Evolutionary conservation across 1,140 invertebrate genomes (phyloP), one percentile per base, ranked within the genome.

Genomic region (Diabrotica virgifera): DNA sequence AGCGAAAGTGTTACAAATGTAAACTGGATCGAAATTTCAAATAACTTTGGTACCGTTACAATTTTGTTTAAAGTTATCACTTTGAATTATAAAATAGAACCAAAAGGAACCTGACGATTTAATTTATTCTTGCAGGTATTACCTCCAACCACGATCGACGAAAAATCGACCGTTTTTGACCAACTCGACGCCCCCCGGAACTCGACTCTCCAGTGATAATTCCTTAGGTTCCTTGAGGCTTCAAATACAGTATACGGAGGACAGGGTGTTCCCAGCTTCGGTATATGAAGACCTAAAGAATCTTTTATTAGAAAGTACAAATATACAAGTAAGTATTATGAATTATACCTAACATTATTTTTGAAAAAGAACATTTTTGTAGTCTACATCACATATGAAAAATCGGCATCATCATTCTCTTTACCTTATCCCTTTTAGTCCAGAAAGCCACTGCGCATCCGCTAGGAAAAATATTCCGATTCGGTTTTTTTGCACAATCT

Each of bases 191-290:
- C 86, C 88, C 12, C 85, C 87, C 2, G 87, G 87, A 54, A 88
- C 87, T 55, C 79, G 86, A 59, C 79, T 89, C 55, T 85, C 86
- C 51, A 83, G 77, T 12, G 83, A 84, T 72, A 84, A 85, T 56
- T 83, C 85, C 53, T 84, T 94, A 56, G 93, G 93, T 63, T 92
- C 92, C 6, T 79, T 96, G 62, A 84, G 94, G 52, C 83, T 96
- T 38, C 90, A 92, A 74, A 86, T 96, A 66, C 88, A 93, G 75
- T 95, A 95, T 79, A 93, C 90, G 6, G 89, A 91, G 12, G 93
- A 95, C 82, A 87, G 93, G 80, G 92, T 96, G 38, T 93, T 96
- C 79, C 86, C 90, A 36, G 85, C 89, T 52, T 83, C 88, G 59
- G 88, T 89, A 69, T 96, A 96, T 74, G 85, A 90, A 59, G 84